Percentiles rank a stretch among this genome's conserved stretches.
phyloP scores from a whole-genome alignment of 2,113 vertebrate species.

The Hyperoodon ampullatus region DNA sequence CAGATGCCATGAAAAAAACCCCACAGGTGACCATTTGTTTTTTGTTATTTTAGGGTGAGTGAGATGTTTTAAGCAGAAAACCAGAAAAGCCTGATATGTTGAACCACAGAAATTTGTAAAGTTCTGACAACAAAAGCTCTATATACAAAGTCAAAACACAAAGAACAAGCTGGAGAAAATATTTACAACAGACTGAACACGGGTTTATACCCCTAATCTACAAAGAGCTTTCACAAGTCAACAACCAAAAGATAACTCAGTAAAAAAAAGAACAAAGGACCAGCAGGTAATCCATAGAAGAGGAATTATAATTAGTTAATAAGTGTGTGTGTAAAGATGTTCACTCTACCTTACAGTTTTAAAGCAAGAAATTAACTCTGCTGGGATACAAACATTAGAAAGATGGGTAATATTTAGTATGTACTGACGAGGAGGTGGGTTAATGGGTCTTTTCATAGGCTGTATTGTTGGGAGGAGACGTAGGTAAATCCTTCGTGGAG shows the following conservation, averaged over 20 bases:
- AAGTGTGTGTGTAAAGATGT: background rate
- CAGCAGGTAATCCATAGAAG: background rate
- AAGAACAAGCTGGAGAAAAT: conserved; percentile 25
- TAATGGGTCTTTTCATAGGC: background rate
- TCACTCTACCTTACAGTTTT: background rate
- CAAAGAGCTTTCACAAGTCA: conserved; percentile 59
- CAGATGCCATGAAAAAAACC: background rate
- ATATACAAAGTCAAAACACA: conserved; percentile 23
- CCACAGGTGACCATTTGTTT: background rate
- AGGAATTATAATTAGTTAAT: background rate
- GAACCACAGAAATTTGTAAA: background rate
- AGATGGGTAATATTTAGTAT: background rate
- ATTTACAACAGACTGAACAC: conserved; percentile 47
- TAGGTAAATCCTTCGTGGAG: background rate
- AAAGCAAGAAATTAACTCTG: background rate
- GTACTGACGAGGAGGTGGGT: background rate
- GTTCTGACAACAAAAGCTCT: conserved; percentile 39
- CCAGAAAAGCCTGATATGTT: background rate
- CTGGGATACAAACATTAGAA: background rate
- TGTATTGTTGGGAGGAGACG: background rate
- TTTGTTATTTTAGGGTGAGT: background rate
- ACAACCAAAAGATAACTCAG: background rate
- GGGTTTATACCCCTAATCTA: conserved; percentile 43
- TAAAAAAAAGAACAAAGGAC: background rate
- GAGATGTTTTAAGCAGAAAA: conserved; percentile 38